phyloP scores from a whole-genome alignment of 2,113 vertebrate species.

The Struthio camelus region DNA sequence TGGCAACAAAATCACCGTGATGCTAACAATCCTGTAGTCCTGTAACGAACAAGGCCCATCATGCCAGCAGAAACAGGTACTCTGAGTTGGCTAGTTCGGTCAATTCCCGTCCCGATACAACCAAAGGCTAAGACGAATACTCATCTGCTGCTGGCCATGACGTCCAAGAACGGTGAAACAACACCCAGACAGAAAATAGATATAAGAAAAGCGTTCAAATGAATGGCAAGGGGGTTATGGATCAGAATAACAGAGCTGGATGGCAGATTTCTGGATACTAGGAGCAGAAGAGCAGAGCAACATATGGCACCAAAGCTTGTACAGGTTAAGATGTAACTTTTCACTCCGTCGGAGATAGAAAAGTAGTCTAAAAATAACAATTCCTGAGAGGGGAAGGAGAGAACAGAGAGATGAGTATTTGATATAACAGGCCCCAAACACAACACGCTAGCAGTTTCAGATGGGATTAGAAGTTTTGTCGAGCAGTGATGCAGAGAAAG shows the following conservation, averaged over 20 bases:
- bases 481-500: slow-evolving; percentile 5
- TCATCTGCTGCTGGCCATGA: neutral
- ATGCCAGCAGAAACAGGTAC: neutral
- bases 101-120: neutral
- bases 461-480: slow-evolving; percentile 38
- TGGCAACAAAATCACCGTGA: neutral
- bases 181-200: neutral
- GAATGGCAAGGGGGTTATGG: neutral
- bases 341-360: neutral
- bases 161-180: neutral
- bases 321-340: slow-evolving; percentile 28
- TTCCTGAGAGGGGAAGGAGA: slow-evolving; percentile 17
- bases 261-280: neutral
- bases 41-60: neutral
- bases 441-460: neutral
- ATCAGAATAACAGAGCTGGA: neutral
- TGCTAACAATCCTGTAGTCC: neutral
- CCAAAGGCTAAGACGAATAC: slow-evolving; percentile 8
- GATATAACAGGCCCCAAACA: neutral
- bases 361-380: slow-evolving; percentile 32
- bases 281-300: neutral
- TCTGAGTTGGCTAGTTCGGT: neutral
- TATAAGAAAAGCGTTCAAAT: neutral
- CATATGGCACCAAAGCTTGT: neutral
- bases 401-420: neutral